Evolutionary conservation across 2,113 vertebrate genomes (phyloP), one percentile per base, ranked within the genome.

Genomic region (Ochotona curzoniae): DNA sequence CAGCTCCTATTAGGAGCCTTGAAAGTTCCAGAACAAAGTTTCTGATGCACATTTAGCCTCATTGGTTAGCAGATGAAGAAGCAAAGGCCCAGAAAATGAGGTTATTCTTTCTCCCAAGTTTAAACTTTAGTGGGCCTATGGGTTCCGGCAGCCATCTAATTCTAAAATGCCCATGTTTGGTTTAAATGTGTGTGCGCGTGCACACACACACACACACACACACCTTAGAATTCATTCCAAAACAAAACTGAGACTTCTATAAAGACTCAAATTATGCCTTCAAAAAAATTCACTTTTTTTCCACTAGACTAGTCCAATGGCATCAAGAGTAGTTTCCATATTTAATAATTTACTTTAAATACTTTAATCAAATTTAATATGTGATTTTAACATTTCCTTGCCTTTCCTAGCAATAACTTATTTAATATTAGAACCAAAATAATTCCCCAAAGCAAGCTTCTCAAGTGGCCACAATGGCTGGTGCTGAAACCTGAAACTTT

Each of bases 331-430:
- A 91, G n/a, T 14, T 81, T 89, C 51, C 18, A 60, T 30, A 67
- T 21, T 79, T 79, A 83, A 20, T 28, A 23, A 79, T 67, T 75
- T 90, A 74, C 25, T 91, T 80, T 84, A 80, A 93, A 51, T 61
- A 75, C 63, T 73, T 90, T 91, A 54, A 57, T 76, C 32, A 89
- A 75, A 70, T 63, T 67, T 81, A 69, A 69, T 30, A 73, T 30
- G 44, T 47, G 64, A 83, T 76, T 84, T 93, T 54, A 95, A 78
- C n/a, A 18, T 78, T 91, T 81, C 57, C 54, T 20, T 86, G 70
- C 5, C 67, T 69, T 91, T 91, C 82, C 57, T 26, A 91, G 47
- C 18, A 93, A 67, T 23, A 25, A 35, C 88, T 91, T 44, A 82
- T 83, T 91, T 91, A 76, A 28, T 67, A 57, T 67, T 78, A 86